Base-by-base conservation (phyloP, 2,113 vertebrate genomes). In the Rhipidura dahli region DNA sequence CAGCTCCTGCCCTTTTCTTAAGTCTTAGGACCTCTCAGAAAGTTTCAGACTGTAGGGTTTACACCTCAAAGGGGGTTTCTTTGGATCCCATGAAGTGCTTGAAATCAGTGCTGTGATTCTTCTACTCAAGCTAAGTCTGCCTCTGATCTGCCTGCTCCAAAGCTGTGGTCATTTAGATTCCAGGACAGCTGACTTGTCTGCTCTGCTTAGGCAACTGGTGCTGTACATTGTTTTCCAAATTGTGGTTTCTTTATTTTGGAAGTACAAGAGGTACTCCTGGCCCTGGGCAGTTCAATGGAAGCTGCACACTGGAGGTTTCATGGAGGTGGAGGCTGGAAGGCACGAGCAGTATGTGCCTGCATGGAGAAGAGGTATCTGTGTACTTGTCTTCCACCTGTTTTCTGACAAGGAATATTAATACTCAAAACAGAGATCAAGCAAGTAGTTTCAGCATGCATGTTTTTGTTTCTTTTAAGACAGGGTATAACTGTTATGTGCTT, bases 271-370 rank as follows among this genome's bases (percentile, higher is more conserved):
- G 49, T 83, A 40, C 18, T 40, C 69, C 59, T 65, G 39, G 23
- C 59, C 27, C 31, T 61, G 31, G 47, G 63, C 37, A n/a, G 15
- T n/a, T 80, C 2, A 9, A 3, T 63, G 47, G 42, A 40, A 59
- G 39, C 65, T 47, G 47, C 26, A 35, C 21, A 7, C n/a, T 56
- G 71, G 45, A 65, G 31, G 11, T 53, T 90, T 80, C 59, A 9
- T 76, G 63, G 69, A 77, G 28, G n/a, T 24, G 42, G 35, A 49
- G 30, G 80, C 51, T 87, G 77, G 20, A 57, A n/a, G 66, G 30
- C 40, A 61, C 0, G 0, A 40, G 50, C 42, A 68, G 9, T 13
- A 2, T 53, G 30, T 73, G 59, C 22, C 59, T 61, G 35, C 0
- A 0, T 31, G 40, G 50, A 76, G 40, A 61, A 78, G 57, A 45